phyloP scores from a whole-genome alignment of 2,113 vertebrate genomes.

The Eptatretus burgeri region DNA sequence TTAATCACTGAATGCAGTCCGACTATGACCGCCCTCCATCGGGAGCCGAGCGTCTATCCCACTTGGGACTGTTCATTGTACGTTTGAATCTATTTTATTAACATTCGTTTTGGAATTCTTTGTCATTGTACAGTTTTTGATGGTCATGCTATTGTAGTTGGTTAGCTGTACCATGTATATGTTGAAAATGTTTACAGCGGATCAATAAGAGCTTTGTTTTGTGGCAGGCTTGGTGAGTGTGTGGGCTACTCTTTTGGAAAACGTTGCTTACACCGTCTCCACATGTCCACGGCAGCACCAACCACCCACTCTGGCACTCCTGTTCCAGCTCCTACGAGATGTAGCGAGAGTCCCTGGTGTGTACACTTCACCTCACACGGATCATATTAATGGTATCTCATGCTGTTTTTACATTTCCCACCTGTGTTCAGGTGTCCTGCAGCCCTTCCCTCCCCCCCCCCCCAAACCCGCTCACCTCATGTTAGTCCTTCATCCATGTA shows the following conservation, averaged over 20 bases:
- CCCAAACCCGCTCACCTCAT: neutral
- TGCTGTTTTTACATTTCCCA: neutral
- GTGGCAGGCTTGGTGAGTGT: slow-evolving; percentile 69
- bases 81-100: too few relatives aligned
- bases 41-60: too few relatives aligned
- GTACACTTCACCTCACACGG: slow-evolving; percentile 2
- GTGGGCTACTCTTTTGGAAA: slow-evolving; percentile 70
- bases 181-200: neutral
- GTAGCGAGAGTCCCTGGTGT: slow-evolving; percentile 48
- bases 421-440: neutral
- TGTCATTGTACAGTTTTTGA: too few relatives aligned
- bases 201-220: neutral
- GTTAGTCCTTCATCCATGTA: neutral
- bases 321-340: slow-evolving; percentile 59
- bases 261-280: slow-evolving; percentile 67
- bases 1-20: too few relatives aligned
- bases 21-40: too few relatives aligned
- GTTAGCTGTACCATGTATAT: too few relatives aligned
- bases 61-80: too few relatives aligned
- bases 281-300: slow-evolving; percentile 87
- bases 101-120: too few relatives aligned
- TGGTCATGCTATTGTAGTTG: too few relatives aligned
- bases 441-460: neutral
- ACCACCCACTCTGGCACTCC: slow-evolving; percentile 60
- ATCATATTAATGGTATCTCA: neutral